Base-by-base conservation (phyloP, 2,113 vertebrate genomes). In the Ictalurus punctatus region DNA sequence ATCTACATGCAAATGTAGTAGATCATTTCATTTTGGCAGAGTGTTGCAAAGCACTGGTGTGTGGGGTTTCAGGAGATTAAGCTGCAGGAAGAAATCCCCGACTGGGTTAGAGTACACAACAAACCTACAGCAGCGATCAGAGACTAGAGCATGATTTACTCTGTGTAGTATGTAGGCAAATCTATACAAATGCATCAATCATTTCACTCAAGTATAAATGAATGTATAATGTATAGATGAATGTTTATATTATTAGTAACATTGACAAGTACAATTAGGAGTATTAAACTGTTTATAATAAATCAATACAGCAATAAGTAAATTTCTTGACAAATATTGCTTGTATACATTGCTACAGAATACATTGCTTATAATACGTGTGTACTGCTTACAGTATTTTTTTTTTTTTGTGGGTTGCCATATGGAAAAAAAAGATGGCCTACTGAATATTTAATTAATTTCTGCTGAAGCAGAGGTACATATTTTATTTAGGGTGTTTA, bases 61-160 rank as follows among this genome's bases (percentile, higher is more conserved):
- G 48, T 78, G 87, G 71, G 40, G 83, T 48, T 89, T 25, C 76
- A 73, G 73, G 52, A 73, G 83, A 89, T 84, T 84, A 85, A 78
- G 59, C 71, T 89, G 59, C 87, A 85, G 54, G 58, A 10, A 78
- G 58, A 88, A 84, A 84, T 85, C 82, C 71, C 83, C 27, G 5
- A 84, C 82, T 67, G 87, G 44, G 34, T 89, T 73, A 19, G n/a
- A 84, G 69, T 34, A 40, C 56, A 85, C 58, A 85, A 79, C 73
- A 78, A 34, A 25, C 83, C 79, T 78, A 84, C 67, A 61, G 69
- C 37, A 81, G 14, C 3, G 71, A 25, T 58, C 59, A 48, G 16
- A 74, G 16, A 80, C 48, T 67, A 61, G 52, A 87, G 37, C 54
- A 87, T n/a, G 23, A 87, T 83, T 87, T 81, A 34, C 44, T 65